Conservation (phyloP, 2,797 vertebrate species). For the Myotis planiceps region DNA sequence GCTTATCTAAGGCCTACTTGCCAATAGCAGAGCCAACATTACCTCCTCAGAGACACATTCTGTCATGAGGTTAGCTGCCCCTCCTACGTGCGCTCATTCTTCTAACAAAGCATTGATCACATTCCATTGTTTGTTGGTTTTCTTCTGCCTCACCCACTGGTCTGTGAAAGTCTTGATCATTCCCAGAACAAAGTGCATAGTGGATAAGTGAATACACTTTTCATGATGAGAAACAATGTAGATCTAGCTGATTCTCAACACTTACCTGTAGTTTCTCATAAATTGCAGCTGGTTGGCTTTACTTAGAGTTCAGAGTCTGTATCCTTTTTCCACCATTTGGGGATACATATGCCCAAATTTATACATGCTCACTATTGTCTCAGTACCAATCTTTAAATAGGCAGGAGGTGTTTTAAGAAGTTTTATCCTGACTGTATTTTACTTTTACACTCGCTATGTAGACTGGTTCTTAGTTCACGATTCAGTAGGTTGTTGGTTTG, state of each 20-base stretch:
- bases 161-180: neutral
- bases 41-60: neutral
- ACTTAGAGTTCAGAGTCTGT: neutral
- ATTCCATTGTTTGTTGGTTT: neutral
- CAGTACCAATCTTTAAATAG: neutral
- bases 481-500: neutral
- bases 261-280: neutral
- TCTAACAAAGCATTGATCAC: neutral
- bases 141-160: neutral
- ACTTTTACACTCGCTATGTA: neutral
- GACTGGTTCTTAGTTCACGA: neutral
- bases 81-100: neutral
- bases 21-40: neutral
- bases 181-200: neutral
- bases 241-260: neutral
- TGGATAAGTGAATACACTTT: neutral
- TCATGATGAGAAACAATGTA: neutral
- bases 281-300: neutral
- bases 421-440: neutral
- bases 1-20: neutral
- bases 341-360: neutral
- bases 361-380: neutral
- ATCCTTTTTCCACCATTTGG: neutral
- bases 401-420: neutral
- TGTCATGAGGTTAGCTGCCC: neutral